Conservation (phyloP, 2,888 invertebrate species). For the Acheta domesticus region DNA sequence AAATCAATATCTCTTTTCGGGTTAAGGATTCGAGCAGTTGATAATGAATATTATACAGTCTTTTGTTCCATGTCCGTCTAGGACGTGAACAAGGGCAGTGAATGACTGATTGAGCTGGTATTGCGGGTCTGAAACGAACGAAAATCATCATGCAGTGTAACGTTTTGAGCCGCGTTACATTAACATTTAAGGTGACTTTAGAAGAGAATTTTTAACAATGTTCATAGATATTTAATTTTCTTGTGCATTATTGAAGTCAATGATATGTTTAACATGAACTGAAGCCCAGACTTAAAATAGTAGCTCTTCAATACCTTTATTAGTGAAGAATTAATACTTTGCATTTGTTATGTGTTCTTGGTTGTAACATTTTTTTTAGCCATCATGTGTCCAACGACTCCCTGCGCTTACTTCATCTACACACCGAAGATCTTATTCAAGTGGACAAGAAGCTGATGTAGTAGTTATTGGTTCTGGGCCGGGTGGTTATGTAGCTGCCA, state of each 20-base stretch:
- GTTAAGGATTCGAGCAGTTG: too few species aligned
- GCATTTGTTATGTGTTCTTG: neutral
- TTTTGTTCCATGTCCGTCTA: neutral
- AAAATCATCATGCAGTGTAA: slow-evolving; percentile 37
- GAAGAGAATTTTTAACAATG: neutral
- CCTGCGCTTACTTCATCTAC: slow-evolving; percentile 30
- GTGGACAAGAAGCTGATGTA: slow-evolving; percentile 79
- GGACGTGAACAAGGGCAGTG: slow-evolving; percentile 1
- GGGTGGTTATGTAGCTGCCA: slow-evolving; percentile 98
- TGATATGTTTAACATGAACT: neutral
- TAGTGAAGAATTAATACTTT: slow-evolving; percentile 26
- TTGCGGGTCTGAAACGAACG: neutral
- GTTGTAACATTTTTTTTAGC: neutral
- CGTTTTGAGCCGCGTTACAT: slow-evolving; percentile 36
- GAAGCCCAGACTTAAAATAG: neutral
- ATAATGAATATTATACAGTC: too few species aligned
- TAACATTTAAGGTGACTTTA: slow-evolving; percentile 36
- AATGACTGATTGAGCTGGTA: neutral
- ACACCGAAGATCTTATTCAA: slow-evolving; percentile 55
- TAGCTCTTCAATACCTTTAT: slow-evolving; percentile 4
- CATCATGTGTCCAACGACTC: slow-evolving; percentile 30
- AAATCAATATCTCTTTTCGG: too few species aligned
- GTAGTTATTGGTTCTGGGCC: slow-evolving; percentile 98
- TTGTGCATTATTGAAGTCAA: neutral
- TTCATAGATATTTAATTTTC: neutral